phyloP scores from a whole-genome alignment of 2,113 vertebrate genomes.

The Argyrosomus japonicus region DNA sequence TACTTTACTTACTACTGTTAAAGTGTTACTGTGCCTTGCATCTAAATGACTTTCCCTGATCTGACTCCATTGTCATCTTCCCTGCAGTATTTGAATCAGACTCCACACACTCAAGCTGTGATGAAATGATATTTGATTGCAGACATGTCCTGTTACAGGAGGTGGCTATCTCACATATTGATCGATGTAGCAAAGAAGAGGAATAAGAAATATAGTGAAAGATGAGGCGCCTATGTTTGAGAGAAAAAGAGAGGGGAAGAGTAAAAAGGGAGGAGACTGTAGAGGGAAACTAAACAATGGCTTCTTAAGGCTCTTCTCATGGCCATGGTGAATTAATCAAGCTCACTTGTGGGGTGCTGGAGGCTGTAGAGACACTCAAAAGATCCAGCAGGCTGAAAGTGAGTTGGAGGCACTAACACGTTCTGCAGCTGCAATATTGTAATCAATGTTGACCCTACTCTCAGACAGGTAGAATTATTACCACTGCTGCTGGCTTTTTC shows the following conservation, averaged over 20 bases:
- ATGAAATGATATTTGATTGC: slow-evolving; percentile 33
- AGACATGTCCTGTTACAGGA: slow-evolving; percentile 20
- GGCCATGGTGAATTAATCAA: slow-evolving; percentile 59
- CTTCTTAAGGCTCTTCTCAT: slow-evolving; percentile 61
- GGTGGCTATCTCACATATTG: slow-evolving; percentile 34
- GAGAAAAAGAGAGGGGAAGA: slow-evolving; percentile 16
- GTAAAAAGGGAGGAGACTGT: slow-evolving; percentile 16
- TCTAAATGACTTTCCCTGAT: slow-evolving; percentile 19
- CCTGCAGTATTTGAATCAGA: not conserved
- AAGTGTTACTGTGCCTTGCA: slow-evolving; percentile 22
- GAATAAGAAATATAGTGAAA: slow-evolving; percentile 46
- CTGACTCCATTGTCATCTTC: slow-evolving; percentile 24
- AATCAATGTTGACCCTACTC: slow-evolving; percentile 26
- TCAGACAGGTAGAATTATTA: slow-evolving; percentile 44
- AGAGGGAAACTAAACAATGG: slow-evolving; percentile 57
- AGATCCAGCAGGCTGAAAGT: slow-evolving; percentile 10
- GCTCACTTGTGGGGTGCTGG: slow-evolving; percentile 23
- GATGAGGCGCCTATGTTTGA: slow-evolving; percentile 33
- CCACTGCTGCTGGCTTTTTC: slow-evolving; percentile 38
- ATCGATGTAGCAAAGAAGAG: not conserved
- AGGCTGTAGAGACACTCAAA: slow-evolving; percentile 1
- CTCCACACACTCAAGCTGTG: slow-evolving; percentile 7
- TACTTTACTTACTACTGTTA: slow-evolving; percentile 26
- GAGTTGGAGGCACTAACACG: not conserved
- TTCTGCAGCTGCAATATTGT: slow-evolving; percentile 44